Evolutionary conservation across 2,113 vertebrate species (phyloP).

Genomic region (Nestor notabilis): DNA sequence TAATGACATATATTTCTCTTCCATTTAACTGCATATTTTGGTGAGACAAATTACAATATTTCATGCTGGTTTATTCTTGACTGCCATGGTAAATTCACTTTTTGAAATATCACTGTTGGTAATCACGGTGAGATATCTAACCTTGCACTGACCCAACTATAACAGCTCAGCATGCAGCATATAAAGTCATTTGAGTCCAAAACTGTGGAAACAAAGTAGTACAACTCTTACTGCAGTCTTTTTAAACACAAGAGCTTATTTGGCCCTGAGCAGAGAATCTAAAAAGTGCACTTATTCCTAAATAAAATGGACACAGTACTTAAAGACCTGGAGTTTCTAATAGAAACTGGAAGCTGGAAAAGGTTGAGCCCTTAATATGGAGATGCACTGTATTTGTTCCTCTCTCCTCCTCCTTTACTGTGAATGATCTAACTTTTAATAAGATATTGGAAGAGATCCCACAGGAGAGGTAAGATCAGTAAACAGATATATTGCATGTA

Average conservation of each 20-base stretch:
- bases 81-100: neutral
- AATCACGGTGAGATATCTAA: neutral
- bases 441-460: neutral
- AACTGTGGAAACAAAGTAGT: neutral
- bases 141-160: neutral
- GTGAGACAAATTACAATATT: neutral
- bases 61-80: neutral
- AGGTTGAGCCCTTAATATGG: neutral
- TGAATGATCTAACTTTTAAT: neutral
- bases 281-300: neutral
- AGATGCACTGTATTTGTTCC: neutral
- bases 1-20: constrained; percentile 7
- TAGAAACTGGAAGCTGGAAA: neutral
- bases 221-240: neutral
- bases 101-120: neutral
- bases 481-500: neutral
- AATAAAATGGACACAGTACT: neutral
- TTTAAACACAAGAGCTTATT: neutral
- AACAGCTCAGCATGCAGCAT: neutral
- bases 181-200: neutral
- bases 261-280: neutral
- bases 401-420: neutral
- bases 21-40: neutral
- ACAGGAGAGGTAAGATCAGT: neutral
- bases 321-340: neutral